Base-by-base conservation (phyloP, 2,113 vertebrate species). In the Engraulis encrasicolus region DNA sequence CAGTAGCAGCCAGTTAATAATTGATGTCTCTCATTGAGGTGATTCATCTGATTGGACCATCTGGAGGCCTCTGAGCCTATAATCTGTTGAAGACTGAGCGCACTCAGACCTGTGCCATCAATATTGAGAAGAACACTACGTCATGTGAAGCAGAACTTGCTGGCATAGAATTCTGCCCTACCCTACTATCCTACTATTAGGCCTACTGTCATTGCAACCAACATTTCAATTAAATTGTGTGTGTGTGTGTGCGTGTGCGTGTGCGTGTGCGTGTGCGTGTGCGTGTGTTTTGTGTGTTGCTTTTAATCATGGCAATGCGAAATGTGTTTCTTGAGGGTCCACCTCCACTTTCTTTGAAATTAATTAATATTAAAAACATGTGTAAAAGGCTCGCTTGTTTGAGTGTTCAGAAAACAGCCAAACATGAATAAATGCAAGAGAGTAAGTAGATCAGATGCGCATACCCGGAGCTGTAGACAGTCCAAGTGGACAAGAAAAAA, bases 401-500 rank as follows among this genome's bases (percentile, higher is more conserved):
- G 61, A 14, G 61, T 27, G 61, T 71, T 71, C 61, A 71, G 61
- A 27, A 23, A 71, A 14, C 61, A 34, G 61, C 23, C 61, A 27
- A 71, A 34, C 27, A 71, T 71, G 3, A 71, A 71, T 34, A 71
- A 71, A 71, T 71, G 61, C 6, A 71, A 71, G 31, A 71, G 34
- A n/a, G n/a, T n/a, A 14, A 71, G 61, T 11, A 31, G 11, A 71
- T 71, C 61, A 71, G 23, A 71, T 71, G 61, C 31, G 34, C 61
- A 34, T 71, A 71, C 61, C 61, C 61, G 61, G 1, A 71, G 61
- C 61, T 71, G 61, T 71, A 87, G 40, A 81, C 6, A 54, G 37
- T 2, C 49, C 80, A 86, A 83, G 79, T 49, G 78, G 78, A 7
- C 15, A 45, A 82, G 85, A 85, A 52, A 50, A n/a, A 82, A n/a